Base-by-base conservation (phyloP, 2,113 vertebrate genomes). In the Gymnorhina tibicen region DNA sequence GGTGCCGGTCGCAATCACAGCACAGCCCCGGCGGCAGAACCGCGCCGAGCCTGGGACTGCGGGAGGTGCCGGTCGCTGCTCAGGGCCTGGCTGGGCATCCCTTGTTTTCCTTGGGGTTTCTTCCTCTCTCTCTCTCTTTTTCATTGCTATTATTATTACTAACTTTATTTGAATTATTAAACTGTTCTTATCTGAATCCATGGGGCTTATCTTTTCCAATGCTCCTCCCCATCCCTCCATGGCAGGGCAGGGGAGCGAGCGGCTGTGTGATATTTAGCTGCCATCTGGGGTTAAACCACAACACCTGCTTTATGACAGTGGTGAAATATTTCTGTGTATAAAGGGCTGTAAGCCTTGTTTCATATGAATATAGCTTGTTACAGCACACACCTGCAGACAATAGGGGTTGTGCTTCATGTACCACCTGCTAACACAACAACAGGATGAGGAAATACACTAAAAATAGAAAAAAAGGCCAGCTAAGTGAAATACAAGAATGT, bases 331-430 rank as follows among this genome's bases (percentile, higher is more conserved):
- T 56, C 49, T 69, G 76, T 69, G 66, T n/a, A 13, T n/a, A 30
- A 83, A 79, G 69, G 58, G 33, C 23, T 92, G 52, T 60, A 47
- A 50, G 10, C 72, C 41, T 89, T 87, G 41, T 58, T 64, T 46
- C 33, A 3, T 33, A 9, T 18, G 41, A 56, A 4, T 87, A 3
- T 27, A 47, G 27, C 44, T 77, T 77, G 33, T 85, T 70, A 32
- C 62, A 83, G 44, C n/a, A 26, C 88, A 64, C 96, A 95, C 84
- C 85, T 97, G 89, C 85, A 96, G 50, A 88, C 82, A 97, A 91
- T 93, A 72, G 88, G 85, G 56, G 86, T 85, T 91, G 52, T 96
- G 63, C 78, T 89, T 73, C 63, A 49, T 56, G 14, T 62, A 55
- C 53, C 87, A 89, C 95, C 87, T 96, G 85, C 67, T 82, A 62